Base-by-base conservation (phyloP, 2,797 vertebrate species). In the Protonibea diacanthus region DNA sequence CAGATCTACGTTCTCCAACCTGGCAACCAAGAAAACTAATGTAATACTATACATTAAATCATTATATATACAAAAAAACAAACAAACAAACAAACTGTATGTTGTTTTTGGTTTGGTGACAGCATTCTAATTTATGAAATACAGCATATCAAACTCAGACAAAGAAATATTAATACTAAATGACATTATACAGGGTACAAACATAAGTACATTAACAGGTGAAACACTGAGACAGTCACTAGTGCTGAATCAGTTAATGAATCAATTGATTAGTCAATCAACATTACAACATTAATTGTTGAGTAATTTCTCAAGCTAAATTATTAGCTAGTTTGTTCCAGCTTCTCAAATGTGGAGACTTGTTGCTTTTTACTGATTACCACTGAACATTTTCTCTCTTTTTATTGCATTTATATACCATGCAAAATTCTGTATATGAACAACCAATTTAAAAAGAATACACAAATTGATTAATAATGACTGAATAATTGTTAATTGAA, bases 1-100 rank as follows among this genome's bases (percentile, higher is more conserved):
- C 1, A 96, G 74, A 60, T 95, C 91, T 25, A 96, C 45, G 25
- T 94, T 91, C 89, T 97, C 96, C 76, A 98, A 91, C 83, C 98
- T 99, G 87, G 53, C 45, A 84, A 81, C 11, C 55, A 65, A n/a
- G 73, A 70, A 61, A 55, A 25, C 1, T 5, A 2, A 23, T 25
- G 12, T 69, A 25, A 47, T 29, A 14, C 13, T 59, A 33, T 9
- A 25, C 6, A 49, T 52, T 7, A 44, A 45, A 62, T 49, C 3
- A 49, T 25, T 2, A 51, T 18, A 21, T 21, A 20, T 59, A 15
- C 0, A 62, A 14, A 25, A 8, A 38, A 33, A n/a, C n/a, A n/a
- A n/a, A n/a, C n/a, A n/a, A 27, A 27, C 27, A 27, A 27, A 27
- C 27, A 27, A 3, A 33, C 33, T 8, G 33, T 14, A 17, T 40